These are phyloP conservation scores for Drosophila nigritarsus DNA, from an alignment of 2,888 invertebrate species.

Conservation along the genomic window DNA sequence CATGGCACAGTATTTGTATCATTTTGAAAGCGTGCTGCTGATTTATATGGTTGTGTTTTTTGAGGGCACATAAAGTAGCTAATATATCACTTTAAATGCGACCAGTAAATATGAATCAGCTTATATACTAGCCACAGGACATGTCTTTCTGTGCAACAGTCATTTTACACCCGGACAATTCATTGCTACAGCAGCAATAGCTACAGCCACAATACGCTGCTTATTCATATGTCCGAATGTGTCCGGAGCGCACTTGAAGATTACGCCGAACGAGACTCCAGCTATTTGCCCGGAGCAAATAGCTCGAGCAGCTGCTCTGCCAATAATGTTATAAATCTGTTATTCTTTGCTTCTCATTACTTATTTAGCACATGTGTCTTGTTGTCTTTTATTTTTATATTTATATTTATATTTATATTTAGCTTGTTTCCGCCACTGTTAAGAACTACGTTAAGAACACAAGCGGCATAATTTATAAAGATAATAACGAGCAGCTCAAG, in stretches of 20 bases:
- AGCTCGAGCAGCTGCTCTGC: constrained; percentile 2
- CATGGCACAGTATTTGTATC: constrained; percentile 23
- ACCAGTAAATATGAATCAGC: constrained; percentile 46
- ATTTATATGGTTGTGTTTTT: constrained; percentile 43
- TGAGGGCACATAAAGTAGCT: constrained; percentile 33
- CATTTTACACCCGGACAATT: constrained; percentile 1
- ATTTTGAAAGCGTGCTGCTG: constrained; percentile 33
- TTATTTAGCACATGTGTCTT: constrained; percentile 47
- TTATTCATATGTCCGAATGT: constrained; percentile 22
- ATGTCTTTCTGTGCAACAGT: constrained; percentile 7
- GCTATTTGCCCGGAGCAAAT: constrained; percentile 23
- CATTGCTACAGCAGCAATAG: constrained; percentile 12
- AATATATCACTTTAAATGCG: constrained; percentile 64
- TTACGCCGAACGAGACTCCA: constrained; percentile 43
- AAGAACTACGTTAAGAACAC: constrained; percentile 18
- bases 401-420: background rate
- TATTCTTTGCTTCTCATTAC: constrained; percentile 51
- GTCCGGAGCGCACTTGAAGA: constrained; percentile 38
- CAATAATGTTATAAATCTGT: constrained; percentile 30
- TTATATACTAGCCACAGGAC: constrained; percentile 24
- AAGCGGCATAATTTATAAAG: constrained; percentile 57
- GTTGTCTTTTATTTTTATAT: background rate
- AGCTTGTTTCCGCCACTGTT: background rate
- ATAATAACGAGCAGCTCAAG: constrained; percentile 30
- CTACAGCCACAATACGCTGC: constrained; percentile 13